Evolutionary conservation across 2,888 invertebrate genomes (phyloP).

Genomic region (Lochmaea crataegi): DNA sequence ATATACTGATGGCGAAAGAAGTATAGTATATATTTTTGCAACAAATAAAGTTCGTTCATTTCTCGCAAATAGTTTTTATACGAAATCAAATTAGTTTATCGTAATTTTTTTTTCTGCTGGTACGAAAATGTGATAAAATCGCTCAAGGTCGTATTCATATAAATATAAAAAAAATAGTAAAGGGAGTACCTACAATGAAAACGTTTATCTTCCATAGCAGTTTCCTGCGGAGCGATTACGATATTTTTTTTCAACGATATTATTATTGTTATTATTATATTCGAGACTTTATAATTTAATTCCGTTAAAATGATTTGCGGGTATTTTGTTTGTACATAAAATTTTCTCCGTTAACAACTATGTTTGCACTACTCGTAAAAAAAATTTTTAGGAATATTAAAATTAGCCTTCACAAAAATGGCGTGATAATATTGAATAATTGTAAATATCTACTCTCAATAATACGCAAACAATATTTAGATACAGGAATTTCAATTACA

Average conservation of each 20-base stretch:
- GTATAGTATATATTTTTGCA: too few species aligned
- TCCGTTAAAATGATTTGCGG: slow-evolving; percentile 1
- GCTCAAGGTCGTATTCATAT: slow-evolving; percentile 17
- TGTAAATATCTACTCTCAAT: background rate
- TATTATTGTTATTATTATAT: background rate
- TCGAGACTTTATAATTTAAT: background rate
- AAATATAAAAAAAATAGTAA: slow-evolving; percentile 19
- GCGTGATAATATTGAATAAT: background rate
- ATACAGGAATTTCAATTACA: too few species aligned
- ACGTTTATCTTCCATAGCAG: slow-evolving; percentile 23
- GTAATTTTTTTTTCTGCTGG: background rate
- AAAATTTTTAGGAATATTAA: background rate
- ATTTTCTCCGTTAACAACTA: background rate
- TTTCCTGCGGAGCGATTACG: slow-evolving; percentile 26
- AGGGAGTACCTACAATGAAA: slow-evolving; percentile 29
- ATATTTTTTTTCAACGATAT: slow-evolving; percentile 12
- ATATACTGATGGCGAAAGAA: too few species aligned
- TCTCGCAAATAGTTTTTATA: background rate
- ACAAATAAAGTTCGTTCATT: too few species aligned
- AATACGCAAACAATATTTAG: too few species aligned
- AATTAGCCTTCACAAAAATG: background rate
- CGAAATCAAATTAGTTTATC: background rate
- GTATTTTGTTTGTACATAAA: slow-evolving; percentile 5
- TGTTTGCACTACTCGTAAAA: background rate
- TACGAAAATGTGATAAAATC: slow-evolving; percentile 16